A percentile compares a stretch with the other conserved stretches of the same genome.
phyloP scores from a whole-genome alignment of 1,140 invertebrate genomes.

The Bombus huntii region DNA sequence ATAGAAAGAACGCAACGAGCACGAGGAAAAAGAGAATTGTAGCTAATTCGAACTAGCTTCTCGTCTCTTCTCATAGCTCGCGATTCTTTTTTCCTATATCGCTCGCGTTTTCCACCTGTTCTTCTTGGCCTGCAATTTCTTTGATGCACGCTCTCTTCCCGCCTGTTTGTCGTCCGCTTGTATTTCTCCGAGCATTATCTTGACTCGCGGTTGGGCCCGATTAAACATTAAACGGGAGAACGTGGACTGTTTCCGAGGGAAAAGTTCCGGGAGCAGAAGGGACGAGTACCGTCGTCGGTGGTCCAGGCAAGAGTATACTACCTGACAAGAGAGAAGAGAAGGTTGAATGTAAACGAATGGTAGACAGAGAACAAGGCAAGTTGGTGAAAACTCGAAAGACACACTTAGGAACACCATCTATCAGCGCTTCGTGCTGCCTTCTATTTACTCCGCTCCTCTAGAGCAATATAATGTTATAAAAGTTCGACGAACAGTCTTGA shows the following conservation, averaged over 20 bases:
- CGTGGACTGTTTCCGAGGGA: background rate
- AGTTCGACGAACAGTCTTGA: background rate
- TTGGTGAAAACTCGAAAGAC: background rate
- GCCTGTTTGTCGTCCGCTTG: conserved; percentile 24
- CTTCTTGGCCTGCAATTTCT: background rate
- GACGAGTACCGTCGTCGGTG: background rate
- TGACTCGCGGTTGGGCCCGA: conserved; percentile 20
- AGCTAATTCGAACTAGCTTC: background rate
- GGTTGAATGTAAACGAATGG: background rate
- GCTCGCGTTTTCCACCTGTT: background rate
- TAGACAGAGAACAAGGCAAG: background rate
- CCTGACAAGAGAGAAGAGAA: background rate
- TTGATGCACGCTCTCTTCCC: background rate
- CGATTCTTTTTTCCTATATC: background rate
- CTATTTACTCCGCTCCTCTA: conserved; percentile 41
- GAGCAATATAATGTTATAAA: conserved; percentile 38
- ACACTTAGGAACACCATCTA: conserved; percentile 48
- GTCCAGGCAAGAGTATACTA: background rate
- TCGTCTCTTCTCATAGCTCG: too few species aligned
- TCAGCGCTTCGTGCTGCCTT: conserved; percentile 32
- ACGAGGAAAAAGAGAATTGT: background rate
- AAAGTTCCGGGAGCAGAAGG: conserved; percentile 18
- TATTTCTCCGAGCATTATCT: conserved; percentile 24
- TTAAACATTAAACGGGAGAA: conserved; percentile 56
- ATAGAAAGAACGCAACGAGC: too few species aligned